Base-by-base conservation (phyloP, 2,797 vertebrate species). In the Galaxias olidus region DNA sequence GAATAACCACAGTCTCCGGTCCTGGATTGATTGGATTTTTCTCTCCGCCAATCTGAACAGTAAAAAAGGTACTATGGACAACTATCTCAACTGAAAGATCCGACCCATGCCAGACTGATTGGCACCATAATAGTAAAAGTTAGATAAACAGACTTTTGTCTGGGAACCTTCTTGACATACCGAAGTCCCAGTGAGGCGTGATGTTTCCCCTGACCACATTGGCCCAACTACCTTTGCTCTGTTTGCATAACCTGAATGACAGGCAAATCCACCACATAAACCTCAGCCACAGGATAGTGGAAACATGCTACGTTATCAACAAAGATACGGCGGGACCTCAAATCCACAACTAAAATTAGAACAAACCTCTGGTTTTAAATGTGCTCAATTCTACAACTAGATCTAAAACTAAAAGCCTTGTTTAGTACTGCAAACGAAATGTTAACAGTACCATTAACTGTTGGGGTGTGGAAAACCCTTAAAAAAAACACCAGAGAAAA, bases 201-300 rank as follows among this genome's bases (percentile, higher is more conserved):
- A 61, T 48, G 59, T 73, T 71, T 46, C 52, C 10, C 55, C 55
- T 63, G 43, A 40, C 63, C 6, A 19, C 51, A 15, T 19, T 51
- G 10, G 7, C 42, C 63, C 45, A 20, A n/a, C 49, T 51, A 30
- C 30, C 30, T 30, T 30, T 30, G 30, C 49, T 51, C 2, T 51
- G 18, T 46, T 46, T 46, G 62, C 43, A 54, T 64, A 45, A 46
- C 19, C 45, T 54, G 18, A 41, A 46, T 46, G 19, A 6, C 43
- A 47, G 9, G n/a, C 52, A 55, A 53, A 55, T 15, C 9, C 47
- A 12, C 13, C 52, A n/a, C 12, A 18, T 1, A 45, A 13, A 10
- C 18, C 51, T 20, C 43, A 13, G 10, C 42, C 14, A 18, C 20
- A 51, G 17, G 18, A 5, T 10, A 64, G 30, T 40, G n/a, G 9